Evolutionary conservation across 2,113 vertebrate genomes (phyloP).

Genomic region (Galbula dea): DNA sequence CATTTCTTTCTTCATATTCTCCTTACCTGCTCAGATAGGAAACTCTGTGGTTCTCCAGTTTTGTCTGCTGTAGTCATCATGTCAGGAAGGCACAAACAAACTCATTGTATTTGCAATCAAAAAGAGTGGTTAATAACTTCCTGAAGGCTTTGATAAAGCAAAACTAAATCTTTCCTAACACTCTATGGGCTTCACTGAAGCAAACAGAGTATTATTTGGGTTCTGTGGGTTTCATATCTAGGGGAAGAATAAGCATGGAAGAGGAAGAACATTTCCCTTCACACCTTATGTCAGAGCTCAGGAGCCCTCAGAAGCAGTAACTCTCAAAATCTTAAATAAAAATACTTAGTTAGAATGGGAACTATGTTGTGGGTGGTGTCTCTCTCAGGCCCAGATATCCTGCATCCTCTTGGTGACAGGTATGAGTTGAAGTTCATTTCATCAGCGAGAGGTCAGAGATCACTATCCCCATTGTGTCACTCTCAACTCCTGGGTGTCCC

Average conservation of each 20-base stretch:
- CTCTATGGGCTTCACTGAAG: not conserved
- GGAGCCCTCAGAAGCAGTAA: not conserved
- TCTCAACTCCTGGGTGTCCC: not conserved
- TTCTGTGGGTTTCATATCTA: not conserved
- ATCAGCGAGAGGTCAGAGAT: not conserved
- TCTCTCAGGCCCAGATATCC: not conserved
- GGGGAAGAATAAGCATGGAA: not conserved
- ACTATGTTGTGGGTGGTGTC: not conserved
- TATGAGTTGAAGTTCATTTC: not conserved
- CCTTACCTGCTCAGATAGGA: not conserved
- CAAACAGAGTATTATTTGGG: not conserved
- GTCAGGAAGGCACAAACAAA: not conserved
- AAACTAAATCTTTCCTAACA: not conserved
- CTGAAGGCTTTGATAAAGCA: not conserved
- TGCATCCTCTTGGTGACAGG: not conserved
- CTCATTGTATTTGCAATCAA: not conserved
- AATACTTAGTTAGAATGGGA: not conserved
- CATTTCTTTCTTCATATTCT: not conserved
- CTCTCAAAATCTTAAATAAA: not conserved
- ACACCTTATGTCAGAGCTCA: not conserved
- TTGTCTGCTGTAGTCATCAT: rapidly evolving
- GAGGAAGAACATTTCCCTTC: not conserved
- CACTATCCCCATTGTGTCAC: not conserved
- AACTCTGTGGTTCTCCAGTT: not conserved
- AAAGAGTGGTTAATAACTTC: not conserved